Conservation (phyloP, 2,797 vertebrate species). For the Scarus forsteni region DNA sequence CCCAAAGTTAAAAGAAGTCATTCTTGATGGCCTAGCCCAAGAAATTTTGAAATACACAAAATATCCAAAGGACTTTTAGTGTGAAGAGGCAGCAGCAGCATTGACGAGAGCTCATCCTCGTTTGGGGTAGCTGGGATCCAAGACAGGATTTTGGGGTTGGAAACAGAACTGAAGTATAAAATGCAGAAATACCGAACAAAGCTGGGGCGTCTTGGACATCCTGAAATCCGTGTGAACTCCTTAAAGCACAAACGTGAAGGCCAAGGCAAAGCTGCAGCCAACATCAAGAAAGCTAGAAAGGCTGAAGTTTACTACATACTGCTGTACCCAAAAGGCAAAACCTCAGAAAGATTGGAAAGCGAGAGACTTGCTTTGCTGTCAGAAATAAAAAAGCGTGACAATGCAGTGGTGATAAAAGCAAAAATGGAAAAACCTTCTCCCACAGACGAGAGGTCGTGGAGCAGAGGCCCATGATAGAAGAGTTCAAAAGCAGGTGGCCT, state of each 20-base stretch:
- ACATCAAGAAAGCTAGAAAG: slow-evolving; percentile 9
- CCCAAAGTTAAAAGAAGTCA: slow-evolving; percentile 38
- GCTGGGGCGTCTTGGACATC: slow-evolving; percentile 15
- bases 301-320: not conserved
- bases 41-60: slow-evolving; percentile 55
- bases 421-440: not conserved
- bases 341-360: not conserved
- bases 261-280: slow-evolving; percentile 31
- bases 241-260: slow-evolving; percentile 36
- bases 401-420: not conserved
- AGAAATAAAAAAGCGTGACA: not conserved
- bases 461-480: not conserved
- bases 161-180: slow-evolving; percentile 49
- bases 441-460: not conserved
- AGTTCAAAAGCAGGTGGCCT: not conserved
- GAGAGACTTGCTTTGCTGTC: not conserved
- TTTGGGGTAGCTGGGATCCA: slow-evolving; percentile 48
- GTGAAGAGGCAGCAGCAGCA: slow-evolving; percentile 52
- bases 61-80: slow-evolving; percentile 52
- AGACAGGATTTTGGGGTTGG: slow-evolving; percentile 46
- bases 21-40: slow-evolving; percentile 45
- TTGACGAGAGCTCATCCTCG: slow-evolving; percentile 46
- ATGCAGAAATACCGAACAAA: slow-evolving; percentile 46
- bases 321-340: not conserved
- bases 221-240: slow-evolving; percentile 45